Conservation (phyloP, 64 coral and sea anemone genomes). For the Dendrophyllia cribrosa region DNA sequence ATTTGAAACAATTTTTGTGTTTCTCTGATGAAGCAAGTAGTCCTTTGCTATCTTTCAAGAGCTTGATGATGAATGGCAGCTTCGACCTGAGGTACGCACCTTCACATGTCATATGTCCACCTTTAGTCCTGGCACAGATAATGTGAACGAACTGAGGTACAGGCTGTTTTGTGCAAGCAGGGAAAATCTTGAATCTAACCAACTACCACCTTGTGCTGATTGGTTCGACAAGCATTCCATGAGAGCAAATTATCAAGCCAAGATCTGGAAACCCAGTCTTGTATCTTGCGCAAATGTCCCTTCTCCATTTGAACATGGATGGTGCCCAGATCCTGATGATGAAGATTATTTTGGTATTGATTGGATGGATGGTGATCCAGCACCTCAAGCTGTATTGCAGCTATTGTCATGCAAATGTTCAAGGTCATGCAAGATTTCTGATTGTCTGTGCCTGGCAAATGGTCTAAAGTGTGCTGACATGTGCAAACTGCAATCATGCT, state of each 20-base stretch:
- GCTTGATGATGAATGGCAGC: too few relatives aligned
- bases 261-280: slow-evolving; percentile 52
- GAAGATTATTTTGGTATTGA: too few relatives aligned
- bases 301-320: background rate
- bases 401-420: slow-evolving; percentile 30
- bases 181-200: slow-evolving; percentile 36
- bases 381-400: background rate
- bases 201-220: slow-evolving; percentile 47
- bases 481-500: slow-evolving; percentile 11
- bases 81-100: too few relatives aligned
- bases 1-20: too few relatives aligned
- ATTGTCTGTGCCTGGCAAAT: slow-evolving; percentile 26
- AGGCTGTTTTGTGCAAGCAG: slow-evolving; percentile 57
- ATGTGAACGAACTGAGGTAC: slow-evolving; percentile 20
- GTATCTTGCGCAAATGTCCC: background rate
- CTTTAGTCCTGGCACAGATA: background rate
- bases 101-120: slow-evolving; percentile 25
- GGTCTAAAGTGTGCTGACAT: slow-evolving; percentile 38
- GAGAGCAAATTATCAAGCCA: slow-evolving; percentile 54
- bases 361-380: too few relatives aligned
- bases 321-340: background rate
- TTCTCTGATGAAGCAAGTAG: too few relatives aligned
- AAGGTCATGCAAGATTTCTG: background rate
- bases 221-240: slow-evolving; percentile 34
- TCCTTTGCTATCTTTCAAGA: too few relatives aligned